Evolutionary conservation across 1,140 invertebrate genomes (phyloP), one percentile per base, ranked within the genome.

Genomic region (Drosophila athabasca): DNA sequence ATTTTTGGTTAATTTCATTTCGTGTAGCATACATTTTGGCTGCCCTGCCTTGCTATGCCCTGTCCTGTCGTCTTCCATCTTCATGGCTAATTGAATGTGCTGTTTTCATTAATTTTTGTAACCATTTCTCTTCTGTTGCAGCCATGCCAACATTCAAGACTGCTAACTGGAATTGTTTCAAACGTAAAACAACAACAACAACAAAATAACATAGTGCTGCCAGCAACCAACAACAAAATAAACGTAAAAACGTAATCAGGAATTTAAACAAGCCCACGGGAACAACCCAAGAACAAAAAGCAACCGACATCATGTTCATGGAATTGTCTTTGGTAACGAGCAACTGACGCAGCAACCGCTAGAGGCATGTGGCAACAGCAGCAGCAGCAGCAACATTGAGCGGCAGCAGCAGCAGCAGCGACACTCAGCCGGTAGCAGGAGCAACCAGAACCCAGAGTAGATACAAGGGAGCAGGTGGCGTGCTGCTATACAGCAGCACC

Each of bases 401-500:
- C 69, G 57, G n/a, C 57, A 76, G 43, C 59, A 53, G 51, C 50
- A 50, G 58, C 43, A 66, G 46, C 26, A 54, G 53, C 45, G 44
- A 22, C 41, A 66, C 19, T 26, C 11, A 15, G 57, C 9, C 8
- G 19, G 45, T 15, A n/a, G 49, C 59, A 43, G 50, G 5, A 55
- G 59, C 31, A 52, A 11, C 54, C 15, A 54, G 35, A 2, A 17
- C 39, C 9, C 17, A 26, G 24, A 26, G 26, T n/a, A 48, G 45
- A 53, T 43, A 29, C 9, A 44, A 59, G 49, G 67, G 44, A 58
- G 62, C 60, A 76, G 83, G 66, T 70, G 78, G 83, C 64, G 83
- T 88, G 83, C 83, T 88, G 83, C 84, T 88, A 52, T 76, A 83
- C 88, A 88, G 83, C 83, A 82, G 83, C 83, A 88, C 83, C 76